These are phyloP conservation scores for Nymphalis urticae DNA, from an alignment of 2,888 invertebrate species.

Conservation along the genomic window DNA sequence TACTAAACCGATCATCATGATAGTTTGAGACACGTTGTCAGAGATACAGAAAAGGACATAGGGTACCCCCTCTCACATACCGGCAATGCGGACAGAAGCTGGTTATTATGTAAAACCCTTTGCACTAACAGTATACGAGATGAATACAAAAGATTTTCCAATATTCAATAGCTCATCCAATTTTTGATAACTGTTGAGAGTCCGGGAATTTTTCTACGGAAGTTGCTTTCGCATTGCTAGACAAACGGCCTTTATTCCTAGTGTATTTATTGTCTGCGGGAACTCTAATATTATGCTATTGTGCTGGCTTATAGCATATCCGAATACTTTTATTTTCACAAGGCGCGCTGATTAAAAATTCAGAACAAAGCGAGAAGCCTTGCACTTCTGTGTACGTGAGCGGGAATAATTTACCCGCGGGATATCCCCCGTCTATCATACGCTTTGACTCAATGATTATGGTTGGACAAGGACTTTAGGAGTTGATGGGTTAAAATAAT, in stretches of 20 bases:
- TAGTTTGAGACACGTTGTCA: too few species aligned
- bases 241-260: constrained; percentile 31
- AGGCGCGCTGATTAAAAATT: constrained; percentile 70
- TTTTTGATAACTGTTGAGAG: constrained; percentile 3
- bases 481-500: constrained; percentile 45
- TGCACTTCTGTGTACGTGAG: constrained; percentile 67
- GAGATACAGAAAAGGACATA: too few species aligned
- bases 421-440: constrained; percentile 66
- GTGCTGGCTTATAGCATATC: constrained; percentile 37
- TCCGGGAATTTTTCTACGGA: constrained; percentile 6
- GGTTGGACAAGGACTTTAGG: constrained; percentile 50
- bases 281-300: constrained; percentile 39
- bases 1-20: too few species aligned
- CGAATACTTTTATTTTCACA: constrained; percentile 37
- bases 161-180: not conserved
- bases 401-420: constrained; percentile 71
- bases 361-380: constrained; percentile 67
- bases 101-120: too few species aligned
- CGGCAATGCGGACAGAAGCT: too few species aligned
- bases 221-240: constrained; percentile 22
- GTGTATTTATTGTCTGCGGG: constrained; percentile 34
- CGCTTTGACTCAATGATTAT: constrained; percentile 62
- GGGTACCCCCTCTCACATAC: too few species aligned
- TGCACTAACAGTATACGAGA: not conserved
- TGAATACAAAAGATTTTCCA: not conserved